These are phyloP conservation scores for Ophonus ardosiacus DNA, from an alignment of 2,888 invertebrate genomes.

Conservation along the genomic window DNA sequence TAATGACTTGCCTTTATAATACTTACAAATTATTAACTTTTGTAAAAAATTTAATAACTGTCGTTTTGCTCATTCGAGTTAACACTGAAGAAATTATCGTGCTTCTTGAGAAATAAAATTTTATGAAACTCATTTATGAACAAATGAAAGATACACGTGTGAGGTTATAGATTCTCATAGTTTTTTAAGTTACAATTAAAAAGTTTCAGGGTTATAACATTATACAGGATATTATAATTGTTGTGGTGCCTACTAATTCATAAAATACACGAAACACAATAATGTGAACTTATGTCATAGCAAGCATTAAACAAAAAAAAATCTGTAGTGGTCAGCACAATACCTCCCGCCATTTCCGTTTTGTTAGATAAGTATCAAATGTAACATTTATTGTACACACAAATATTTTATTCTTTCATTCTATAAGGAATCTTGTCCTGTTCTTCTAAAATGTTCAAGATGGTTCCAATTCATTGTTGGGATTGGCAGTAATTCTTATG, in stretches of 20 bases:
- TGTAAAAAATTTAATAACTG: slow-evolving; percentile 32
- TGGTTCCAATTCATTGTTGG: too few relatives aligned
- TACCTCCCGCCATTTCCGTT: too few relatives aligned
- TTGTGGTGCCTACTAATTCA: neutral
- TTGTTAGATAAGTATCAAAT: too few relatives aligned
- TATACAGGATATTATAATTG: slow-evolving; percentile 19
- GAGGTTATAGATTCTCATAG: neutral
- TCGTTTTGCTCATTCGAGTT: slow-evolving; percentile 29
- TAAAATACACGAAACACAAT: slow-evolving; percentile 13
- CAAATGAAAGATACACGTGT: slow-evolving; percentile 2
- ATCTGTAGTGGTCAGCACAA: neutral
- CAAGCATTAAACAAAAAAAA: neutral
- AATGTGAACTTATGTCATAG: slow-evolving; percentile 16
- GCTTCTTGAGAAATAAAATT: slow-evolving; percentile 23
- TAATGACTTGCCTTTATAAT: slow-evolving; percentile 41
- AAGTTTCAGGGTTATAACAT: slow-evolving; percentile 1
- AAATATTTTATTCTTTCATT: too few relatives aligned
- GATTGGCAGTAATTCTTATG: too few relatives aligned
- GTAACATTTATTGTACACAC: too few relatives aligned
- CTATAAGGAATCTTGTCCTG: too few relatives aligned
- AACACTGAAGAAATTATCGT: slow-evolving; percentile 9
- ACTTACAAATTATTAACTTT: slow-evolving; percentile 38
- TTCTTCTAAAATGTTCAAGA: too few relatives aligned
- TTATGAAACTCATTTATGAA: slow-evolving; percentile 9
- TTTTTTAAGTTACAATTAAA: neutral